phyloP scores from a whole-genome alignment of 2,113 vertebrate genomes.

The Triplophysa tibetana region DNA sequence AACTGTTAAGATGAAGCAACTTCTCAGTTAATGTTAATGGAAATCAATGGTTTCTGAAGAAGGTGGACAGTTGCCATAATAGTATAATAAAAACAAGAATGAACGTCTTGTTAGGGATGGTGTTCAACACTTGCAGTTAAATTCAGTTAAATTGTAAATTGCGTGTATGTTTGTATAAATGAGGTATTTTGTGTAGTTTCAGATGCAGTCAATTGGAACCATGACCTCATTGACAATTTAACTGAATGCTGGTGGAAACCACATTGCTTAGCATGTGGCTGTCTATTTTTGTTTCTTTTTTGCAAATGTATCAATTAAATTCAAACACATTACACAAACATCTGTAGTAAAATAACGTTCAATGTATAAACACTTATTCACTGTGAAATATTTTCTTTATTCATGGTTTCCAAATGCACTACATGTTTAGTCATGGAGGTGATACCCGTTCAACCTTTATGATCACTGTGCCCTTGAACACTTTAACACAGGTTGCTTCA shows the following conservation, averaged over 20 bases:
- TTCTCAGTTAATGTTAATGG: not conserved
- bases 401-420: not conserved
- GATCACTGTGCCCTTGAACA: not conserved
- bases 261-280: not conserved
- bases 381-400: constrained; percentile 3
- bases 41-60: not conserved
- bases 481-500: constrained; percentile 12
- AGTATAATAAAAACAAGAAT: not conserved
- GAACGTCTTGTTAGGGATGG: not conserved
- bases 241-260: not conserved
- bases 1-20: not conserved
- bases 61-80: not conserved
- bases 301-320: not conserved
- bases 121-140: not conserved
- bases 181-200: not conserved
- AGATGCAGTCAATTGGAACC: constrained; percentile 2
- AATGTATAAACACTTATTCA: not conserved
- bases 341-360: not conserved
- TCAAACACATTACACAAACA: not conserved
- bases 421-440: not conserved
- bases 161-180: not conserved
- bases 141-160: no score
- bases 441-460: not conserved
- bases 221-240: not conserved
- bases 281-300: not conserved